phyloP scores from a whole-genome alignment of 2,113 vertebrate genomes.

The Sander lucioperca region DNA sequence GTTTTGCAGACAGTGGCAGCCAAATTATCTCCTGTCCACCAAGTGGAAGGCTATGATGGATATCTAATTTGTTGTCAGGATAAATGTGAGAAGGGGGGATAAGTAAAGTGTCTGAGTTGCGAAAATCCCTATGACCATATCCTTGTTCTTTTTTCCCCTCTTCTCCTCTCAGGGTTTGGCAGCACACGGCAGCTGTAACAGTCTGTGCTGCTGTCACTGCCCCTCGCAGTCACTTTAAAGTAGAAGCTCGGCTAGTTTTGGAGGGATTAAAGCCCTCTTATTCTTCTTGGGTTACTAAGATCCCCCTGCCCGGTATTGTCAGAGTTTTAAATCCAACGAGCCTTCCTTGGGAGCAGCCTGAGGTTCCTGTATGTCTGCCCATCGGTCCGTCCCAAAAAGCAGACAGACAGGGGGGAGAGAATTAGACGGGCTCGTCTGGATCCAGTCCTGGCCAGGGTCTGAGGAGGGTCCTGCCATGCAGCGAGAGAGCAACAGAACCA shows the following conservation, averaged over 20 bases:
- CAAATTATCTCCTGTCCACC: not conserved
- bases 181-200: slow-evolving; percentile 82
- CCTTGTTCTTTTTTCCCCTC: slow-evolving; percentile 83
- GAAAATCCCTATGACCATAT: slow-evolving; percentile 78
- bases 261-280: slow-evolving; percentile 58
- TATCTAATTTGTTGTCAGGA: slow-evolving; percentile 45
- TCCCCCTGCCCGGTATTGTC: slow-evolving; percentile 69
- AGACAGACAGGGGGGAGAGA: slow-evolving; percentile 75
- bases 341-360: slow-evolving; percentile 82
- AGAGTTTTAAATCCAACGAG: slow-evolving; percentile 78
- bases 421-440: slow-evolving; percentile 83
- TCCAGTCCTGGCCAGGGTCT: slow-evolving; percentile 84
- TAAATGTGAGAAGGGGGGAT: slow-evolving; percentile 77
- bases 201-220: slow-evolving; percentile 81
- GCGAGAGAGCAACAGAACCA: slow-evolving; percentile 84
- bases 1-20: slow-evolving; percentile 22
- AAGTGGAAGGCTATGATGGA: not conserved
- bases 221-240: slow-evolving; percentile 71
- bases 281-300: slow-evolving; percentile 60
- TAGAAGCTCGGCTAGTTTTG: slow-evolving; percentile 70
- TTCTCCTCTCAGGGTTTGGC: slow-evolving; percentile 86
- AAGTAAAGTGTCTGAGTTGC: slow-evolving; percentile 73
- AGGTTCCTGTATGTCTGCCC: slow-evolving; percentile 80
- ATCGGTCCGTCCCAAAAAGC: slow-evolving; percentile 66
- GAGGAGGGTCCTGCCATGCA: slow-evolving; percentile 84